Evolutionary conservation across 2,888 invertebrate species (phyloP).

Genomic region (Latheticus oryzae): DNA sequence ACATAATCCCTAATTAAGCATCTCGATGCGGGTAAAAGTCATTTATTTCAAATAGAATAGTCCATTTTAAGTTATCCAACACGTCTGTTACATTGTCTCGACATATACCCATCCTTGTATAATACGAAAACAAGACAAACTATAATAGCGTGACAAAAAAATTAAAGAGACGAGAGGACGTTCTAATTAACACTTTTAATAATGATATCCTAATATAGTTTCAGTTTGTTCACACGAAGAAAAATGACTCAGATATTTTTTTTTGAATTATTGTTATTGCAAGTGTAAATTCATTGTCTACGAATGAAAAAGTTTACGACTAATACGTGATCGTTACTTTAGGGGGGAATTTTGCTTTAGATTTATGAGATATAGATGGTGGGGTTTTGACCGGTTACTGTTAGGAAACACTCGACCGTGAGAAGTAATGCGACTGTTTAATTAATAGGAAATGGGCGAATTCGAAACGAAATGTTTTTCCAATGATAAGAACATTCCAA

Average conservation of each 20-base stretch:
- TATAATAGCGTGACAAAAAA: conserved; percentile 36
- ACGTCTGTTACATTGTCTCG: conserved; percentile 14
- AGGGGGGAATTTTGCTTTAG: conserved; percentile 4
- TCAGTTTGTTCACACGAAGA: conserved; percentile 63
- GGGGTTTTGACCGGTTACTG: conserved; percentile 9
- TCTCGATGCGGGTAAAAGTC: conserved; percentile 59
- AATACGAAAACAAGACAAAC: conserved; percentile 13
- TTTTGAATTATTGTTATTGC: conserved; percentile 48
- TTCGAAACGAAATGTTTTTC: too few species aligned
- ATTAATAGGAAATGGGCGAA: too few species aligned
- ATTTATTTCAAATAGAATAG: conserved; percentile 57
- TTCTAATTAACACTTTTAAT: conserved; percentile 62
- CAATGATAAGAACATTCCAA: too few species aligned
- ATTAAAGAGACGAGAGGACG: conserved; percentile 36
- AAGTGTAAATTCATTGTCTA: conserved; percentile 46
- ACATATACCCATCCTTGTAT: neutral
- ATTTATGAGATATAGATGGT: too few species aligned
- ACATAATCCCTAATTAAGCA: conserved; percentile 57
- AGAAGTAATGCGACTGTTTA: too few species aligned
- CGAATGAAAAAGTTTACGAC: conserved; percentile 28
- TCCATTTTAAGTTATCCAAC: too few species aligned
- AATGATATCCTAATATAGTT: conserved; percentile 64
- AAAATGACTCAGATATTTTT: conserved; percentile 56
- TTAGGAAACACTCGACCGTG: too few species aligned
- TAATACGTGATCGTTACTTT: conserved; percentile 22